Base-by-base conservation (phyloP, 1,140 invertebrate species). In the Papilio glaucus region DNA sequence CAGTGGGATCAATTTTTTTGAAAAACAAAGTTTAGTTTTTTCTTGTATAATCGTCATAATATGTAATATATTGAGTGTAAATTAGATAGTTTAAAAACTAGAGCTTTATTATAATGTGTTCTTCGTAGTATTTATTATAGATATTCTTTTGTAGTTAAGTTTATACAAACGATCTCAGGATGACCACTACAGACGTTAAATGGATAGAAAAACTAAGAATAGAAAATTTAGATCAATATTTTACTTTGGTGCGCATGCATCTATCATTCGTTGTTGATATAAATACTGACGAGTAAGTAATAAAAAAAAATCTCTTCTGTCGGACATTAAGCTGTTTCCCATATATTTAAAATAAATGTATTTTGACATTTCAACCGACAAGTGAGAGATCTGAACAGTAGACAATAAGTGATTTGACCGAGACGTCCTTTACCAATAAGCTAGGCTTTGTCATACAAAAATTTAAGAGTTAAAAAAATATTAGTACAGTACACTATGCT, bases 231-330 rank as follows among this genome's bases (percentile, higher is more conserved):
- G 97, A 98, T 77, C 97, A 98, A 88, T 98, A 97, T 91, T 95
- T 96, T 76, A 97, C 96, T 24, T 94, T 98, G 76, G 97, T 98
- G 78, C 96, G 97, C 85, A 98, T 98, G 97, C 98, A 98, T 93
- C 93, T 98, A 79, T 98, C 97, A 15, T 98, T 98, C 93, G 95
- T 97, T 82, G 93, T 98, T 72, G 94, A 95, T 89, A 95, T 98
- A 63, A 96, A 96, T 75, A 96, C 96, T 10, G 96, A 97, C 88
- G 97, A 97, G 96, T 97, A 94, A 95, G 95, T 91, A 77, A 26
- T 71, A 13, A 38, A 71, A 57, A 21, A 63, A n/a, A 38, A 0
- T 15, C 21, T 21, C 42, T 21, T 21, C 45, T 8, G 21, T 49
- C 45, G 45, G 42, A n/a, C 15, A 18, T 49, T 45, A 15, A n/a